These are phyloP conservation scores for Pelodiscus sinensis DNA, from an alignment of 2,113 vertebrate species.

Conservation along the genomic window DNA sequence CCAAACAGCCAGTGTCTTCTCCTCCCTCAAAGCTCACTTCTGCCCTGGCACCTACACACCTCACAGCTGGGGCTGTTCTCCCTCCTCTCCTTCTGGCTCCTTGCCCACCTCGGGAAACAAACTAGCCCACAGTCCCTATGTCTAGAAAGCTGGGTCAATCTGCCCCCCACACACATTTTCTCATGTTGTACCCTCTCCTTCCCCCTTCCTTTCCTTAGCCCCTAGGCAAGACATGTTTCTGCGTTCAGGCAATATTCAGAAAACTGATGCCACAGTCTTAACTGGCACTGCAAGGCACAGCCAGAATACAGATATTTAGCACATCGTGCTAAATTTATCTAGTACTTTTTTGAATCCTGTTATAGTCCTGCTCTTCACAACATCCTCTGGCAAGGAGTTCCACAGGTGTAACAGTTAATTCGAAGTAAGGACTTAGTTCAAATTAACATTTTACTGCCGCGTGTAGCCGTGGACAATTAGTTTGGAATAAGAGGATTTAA, in stretches of 20 bases:
- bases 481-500: no score
- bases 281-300: accelerated
- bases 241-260: no score
- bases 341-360: no score
- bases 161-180: not conserved
- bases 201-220: accelerated
- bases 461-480: no score
- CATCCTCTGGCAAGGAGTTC: no score
- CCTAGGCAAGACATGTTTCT: not conserved
- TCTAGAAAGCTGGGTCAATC: not conserved
- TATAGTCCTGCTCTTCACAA: no score
- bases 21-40: not conserved
- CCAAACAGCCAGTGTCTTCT: not conserved
- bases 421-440: no score
- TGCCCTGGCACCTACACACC: not conserved
- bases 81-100: not conserved
- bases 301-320: not conserved
- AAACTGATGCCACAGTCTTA: not conserved
- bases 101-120: not conserved
- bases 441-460: no score
- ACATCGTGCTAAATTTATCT: accelerated
- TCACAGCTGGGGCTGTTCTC: not conserved
- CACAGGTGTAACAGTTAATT: no score
- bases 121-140: not conserved
- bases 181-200: accelerated